A percentile compares a stretch with the other conserved stretches of the same genome.
Evolutionary conservation across 2,797 vertebrate species (phyloP).

Genomic region (Urosaurus nigricauda): DNA sequence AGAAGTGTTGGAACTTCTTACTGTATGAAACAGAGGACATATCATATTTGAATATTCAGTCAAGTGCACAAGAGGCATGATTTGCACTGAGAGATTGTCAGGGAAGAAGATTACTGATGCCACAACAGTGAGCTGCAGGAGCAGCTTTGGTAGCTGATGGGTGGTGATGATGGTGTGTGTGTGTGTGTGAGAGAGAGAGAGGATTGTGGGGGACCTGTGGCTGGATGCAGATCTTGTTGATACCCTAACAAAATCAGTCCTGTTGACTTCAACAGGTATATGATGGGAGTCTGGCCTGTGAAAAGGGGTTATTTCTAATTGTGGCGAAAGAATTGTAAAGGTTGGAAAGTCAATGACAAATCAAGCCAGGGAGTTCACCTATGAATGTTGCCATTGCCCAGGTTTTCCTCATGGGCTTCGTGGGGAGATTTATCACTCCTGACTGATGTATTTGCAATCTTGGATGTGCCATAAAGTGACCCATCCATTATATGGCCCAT

Average conservation of each 20-base stretch:
- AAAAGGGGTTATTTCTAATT: conserved; percentile 31
- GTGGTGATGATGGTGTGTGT: too few species aligned
- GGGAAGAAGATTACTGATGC: too few species aligned
- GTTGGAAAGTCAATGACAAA: not conserved
- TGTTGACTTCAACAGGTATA: not conserved
- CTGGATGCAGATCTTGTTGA: not conserved
- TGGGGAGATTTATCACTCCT: not conserved
- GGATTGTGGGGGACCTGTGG: too few species aligned
- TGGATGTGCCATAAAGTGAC: not conserved
- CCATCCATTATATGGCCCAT: not conserved
- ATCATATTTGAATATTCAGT: too few species aligned
- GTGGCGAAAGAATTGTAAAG: not conserved
- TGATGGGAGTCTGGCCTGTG: not conserved
- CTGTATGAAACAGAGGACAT: too few species aligned
- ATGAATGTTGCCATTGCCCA: not conserved
- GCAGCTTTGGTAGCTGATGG: too few species aligned
- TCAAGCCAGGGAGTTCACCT: not conserved
- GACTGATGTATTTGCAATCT: not conserved
- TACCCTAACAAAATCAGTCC: not conserved
- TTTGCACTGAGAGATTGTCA: too few species aligned
- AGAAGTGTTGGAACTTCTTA: not conserved
- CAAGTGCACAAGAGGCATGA: too few species aligned
- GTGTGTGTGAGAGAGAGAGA: too few species aligned
- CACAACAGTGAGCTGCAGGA: too few species aligned
- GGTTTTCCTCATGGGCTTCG: not conserved